A percentile compares a stretch with the other conserved stretches of the same genome.
phyloP scores from a whole-genome alignment of 2,888 invertebrate genomes.

The Drymonia ruficornis region DNA sequence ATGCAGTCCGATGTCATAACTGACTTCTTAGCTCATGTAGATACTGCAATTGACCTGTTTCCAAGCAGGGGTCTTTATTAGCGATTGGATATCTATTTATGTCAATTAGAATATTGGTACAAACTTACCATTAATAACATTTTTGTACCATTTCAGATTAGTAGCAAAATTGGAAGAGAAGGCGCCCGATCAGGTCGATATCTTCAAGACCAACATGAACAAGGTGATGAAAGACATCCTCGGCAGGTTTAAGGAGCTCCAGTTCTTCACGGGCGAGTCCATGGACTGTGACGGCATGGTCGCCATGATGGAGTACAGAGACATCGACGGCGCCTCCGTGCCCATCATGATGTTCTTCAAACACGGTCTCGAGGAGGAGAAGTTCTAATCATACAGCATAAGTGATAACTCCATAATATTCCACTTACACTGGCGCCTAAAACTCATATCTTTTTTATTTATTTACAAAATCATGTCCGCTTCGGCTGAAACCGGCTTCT shows the following conservation, averaged over 20 bases:
- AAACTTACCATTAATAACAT: background rate
- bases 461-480: slow-evolving; percentile 77
- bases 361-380: slow-evolving; percentile 97
- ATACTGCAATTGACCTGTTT: no score
- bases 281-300: slow-evolving; percentile 98
- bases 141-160: slow-evolving; percentile 81
- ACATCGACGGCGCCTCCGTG: slow-evolving; percentile 91
- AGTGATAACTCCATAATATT: slow-evolving; percentile 69
- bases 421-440: slow-evolving; percentile 64
- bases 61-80: no score
- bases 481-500: slow-evolving; percentile 68
- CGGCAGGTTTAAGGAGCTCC: slow-evolving; percentile 95
- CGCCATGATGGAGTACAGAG: slow-evolving; percentile 97
- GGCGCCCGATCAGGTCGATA: slow-evolving; percentile 92
- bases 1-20: no score
- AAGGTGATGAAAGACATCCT: slow-evolving; percentile 97
- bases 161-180: slow-evolving; percentile 92
- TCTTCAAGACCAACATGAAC: slow-evolving; percentile 96
- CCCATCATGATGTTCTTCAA: slow-evolving; percentile 98
- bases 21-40: no score
- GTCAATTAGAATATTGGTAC: no score
- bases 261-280: slow-evolving; percentile 96
- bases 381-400: slow-evolving; percentile 88
- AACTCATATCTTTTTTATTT: slow-evolving; percentile 72
- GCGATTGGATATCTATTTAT: no score